Evolutionary conservation across 2,113 vertebrate species (phyloP), one percentile per base, ranked within the genome.

Genomic region (Oceanodroma tethys): DNA sequence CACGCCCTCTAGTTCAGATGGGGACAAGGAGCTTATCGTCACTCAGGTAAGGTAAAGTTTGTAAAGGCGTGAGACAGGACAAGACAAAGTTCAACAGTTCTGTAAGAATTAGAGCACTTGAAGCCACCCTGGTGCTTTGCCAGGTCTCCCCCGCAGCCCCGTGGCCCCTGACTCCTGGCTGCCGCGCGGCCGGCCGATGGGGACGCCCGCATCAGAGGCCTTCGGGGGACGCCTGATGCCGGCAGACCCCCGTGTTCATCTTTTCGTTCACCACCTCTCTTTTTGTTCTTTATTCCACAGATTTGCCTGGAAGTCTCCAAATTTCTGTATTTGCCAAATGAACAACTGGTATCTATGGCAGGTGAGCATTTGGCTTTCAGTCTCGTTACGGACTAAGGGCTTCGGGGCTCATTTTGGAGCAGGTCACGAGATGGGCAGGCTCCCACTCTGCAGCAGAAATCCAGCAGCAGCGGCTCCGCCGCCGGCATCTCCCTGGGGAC

Each of bases 301-400:
- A 58, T 96, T 45, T 97, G 96, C 82, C 55, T 90, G 75, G 95
- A 96, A 53, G 63, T 97, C n/a, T 92, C 92, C 88, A 96, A 53
- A 18, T 0, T 97, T 79, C 93, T 97, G 66, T 79, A 96, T 29
- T 22, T 47, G 0, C 97, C 95, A 5, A 93, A 96, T 0, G 88
- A 96, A 14, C 48, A 14, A 38, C 87, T 97, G 50, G 56, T 80
- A 4, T 93, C 95, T 52, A 90, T 96, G 85, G 88, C 95, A 66
- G 94, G 97, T 97, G 82, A 84, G 95, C 13, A 3, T 3, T 11
- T 30, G 40, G 21, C 27, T 65, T 48, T 52, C 50, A 11, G 45
- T 14, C 27, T 45, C 7, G 0, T 8, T 10, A 1, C 0, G 4
- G 56, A 19, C 42, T 18, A 23, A 84, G 40, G 48, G 48, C 34